Evolutionary conservation across 37 sponge, comb jelly and placozoan genomes (phyloP), one percentile per base, ranked within the genome.

Genomic region (Hexactinellida sp.): DNA sequence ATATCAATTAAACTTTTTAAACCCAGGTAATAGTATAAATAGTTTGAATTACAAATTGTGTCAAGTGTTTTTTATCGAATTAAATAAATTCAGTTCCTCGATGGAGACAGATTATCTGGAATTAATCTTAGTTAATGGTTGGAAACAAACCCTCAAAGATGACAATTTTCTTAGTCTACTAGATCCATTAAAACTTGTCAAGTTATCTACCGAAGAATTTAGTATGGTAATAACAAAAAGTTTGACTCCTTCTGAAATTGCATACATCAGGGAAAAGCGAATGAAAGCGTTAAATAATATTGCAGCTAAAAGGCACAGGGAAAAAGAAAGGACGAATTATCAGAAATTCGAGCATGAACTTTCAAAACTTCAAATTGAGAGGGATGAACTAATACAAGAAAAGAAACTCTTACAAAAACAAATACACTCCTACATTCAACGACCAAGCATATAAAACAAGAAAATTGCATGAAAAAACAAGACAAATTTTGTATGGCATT

Each of bases 271-370:
- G 30, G 76, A 63, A 28, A 63, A 63, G 30, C 76, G 76, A 28
- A 63, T 63, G 76, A 63, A 63, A n/a, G 76, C 76, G 3, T n/a
- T 63, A 25, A 63, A 63, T 28, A 63, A 63, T 28, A 63, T 63
- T 63, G 76, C 76, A n/a, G 76, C 76, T 28, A 63, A 63, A 63
- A 10, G 34, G 3, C 76, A 63, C 13, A 63, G 76, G 30, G 76
- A 63, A 63, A 63, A 63, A 63, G 76, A 63, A n/a, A 63, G 76
- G 76, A 32, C 30, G 25, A n/a, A 28, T n/a, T 5, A 63, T 7
- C 3, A 28, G 13, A 63, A n/a, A 32, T 21, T 63, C 5, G 28
- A 63, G 76, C 21, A 32, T 63, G 76, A 63, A 28, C 21, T 63
- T 63, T 5, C 5, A 7, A 10, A 63, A 63, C 76, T 63, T n/a